Percentiles rank a stretch among this genome's conserved stretches.
Evolutionary conservation across 2,797 vertebrate species (phyloP).

Genomic region (Meriones psammophilus): DNA sequence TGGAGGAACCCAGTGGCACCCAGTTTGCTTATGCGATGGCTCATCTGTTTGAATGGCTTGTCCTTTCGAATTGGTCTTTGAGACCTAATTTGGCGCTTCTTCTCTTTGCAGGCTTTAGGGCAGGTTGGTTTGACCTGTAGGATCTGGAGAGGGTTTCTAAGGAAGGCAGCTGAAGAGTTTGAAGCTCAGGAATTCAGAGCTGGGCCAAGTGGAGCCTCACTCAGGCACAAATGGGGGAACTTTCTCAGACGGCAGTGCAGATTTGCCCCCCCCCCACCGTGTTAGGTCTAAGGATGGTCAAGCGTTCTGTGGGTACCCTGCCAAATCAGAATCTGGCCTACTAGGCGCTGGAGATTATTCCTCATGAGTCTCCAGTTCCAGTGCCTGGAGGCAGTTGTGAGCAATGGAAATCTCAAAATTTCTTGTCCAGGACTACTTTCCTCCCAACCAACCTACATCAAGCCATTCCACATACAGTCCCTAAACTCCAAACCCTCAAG

Average conservation of each 20-base stretch:
- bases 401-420: background rate
- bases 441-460: background rate
- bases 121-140: conserved; percentile 46
- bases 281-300: background rate
- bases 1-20: background rate
- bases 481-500: background rate
- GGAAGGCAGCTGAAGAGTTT: background rate
- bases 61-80: conserved; percentile 33
- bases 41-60: background rate
- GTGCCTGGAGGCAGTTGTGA: background rate
- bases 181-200: conserved; percentile 1
- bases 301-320: background rate
- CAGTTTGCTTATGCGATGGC: background rate
- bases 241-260: background rate
- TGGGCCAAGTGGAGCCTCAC: background rate
- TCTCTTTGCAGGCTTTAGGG: conserved; percentile 47
- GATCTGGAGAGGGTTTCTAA: conserved; percentile 21
- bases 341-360: background rate
- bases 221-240: background rate
- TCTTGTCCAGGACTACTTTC: background rate
- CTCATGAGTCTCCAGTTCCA: background rate
- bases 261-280: conserved; percentile 2
- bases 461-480: conserved; percentile 15
- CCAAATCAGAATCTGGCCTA: background rate
- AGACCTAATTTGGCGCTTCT: conserved; percentile 3